Percentiles rank a stretch among this genome's conserved stretches.
phyloP scores from a whole-genome alignment of 2,797 vertebrate species.

The Chrysocyon brachyurus region DNA sequence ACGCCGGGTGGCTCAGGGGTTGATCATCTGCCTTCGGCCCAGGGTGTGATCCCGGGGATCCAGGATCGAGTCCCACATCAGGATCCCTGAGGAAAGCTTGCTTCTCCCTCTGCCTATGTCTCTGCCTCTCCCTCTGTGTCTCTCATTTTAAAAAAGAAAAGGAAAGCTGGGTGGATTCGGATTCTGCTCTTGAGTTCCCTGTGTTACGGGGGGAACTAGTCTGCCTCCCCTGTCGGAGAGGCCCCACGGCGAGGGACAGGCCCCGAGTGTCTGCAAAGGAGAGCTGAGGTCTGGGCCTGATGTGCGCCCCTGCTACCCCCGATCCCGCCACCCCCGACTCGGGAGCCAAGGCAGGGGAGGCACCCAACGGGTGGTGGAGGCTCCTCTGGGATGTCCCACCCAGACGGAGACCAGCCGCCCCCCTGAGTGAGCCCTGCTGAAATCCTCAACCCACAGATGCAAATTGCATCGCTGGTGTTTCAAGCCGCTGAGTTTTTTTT shows the following conservation, averaged over 20 bases:
- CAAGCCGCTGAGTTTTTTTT: background rate
- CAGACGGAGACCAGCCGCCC: background rate
- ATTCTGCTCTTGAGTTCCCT: background rate
- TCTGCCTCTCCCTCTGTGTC: too few relatives aligned
- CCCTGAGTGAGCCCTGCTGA: accelerated
- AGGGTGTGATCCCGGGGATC: too few relatives aligned
- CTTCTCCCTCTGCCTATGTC: too few relatives aligned
- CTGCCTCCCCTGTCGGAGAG: background rate
- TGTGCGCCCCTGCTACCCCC: background rate
- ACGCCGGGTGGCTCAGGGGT: too few relatives aligned
- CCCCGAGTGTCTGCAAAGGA: accelerated
- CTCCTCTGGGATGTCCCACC: accelerated
- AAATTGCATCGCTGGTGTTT: background rate
- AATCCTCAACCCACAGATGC: background rate
- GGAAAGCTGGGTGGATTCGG: background rate
- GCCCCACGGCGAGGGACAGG: background rate
- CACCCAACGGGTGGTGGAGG: background rate
- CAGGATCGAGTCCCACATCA: too few relatives aligned
- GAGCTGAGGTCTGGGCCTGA: background rate
- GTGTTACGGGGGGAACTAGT: background rate
- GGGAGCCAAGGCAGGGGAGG: background rate
- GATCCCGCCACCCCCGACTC: background rate
- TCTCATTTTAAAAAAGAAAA: too few relatives aligned
- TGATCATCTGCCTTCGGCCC: too few relatives aligned
- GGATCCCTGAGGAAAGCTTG: too few relatives aligned